Conservation (phyloP, 2,797 vertebrate genomes). For the Heterohyrax brucei region DNA sequence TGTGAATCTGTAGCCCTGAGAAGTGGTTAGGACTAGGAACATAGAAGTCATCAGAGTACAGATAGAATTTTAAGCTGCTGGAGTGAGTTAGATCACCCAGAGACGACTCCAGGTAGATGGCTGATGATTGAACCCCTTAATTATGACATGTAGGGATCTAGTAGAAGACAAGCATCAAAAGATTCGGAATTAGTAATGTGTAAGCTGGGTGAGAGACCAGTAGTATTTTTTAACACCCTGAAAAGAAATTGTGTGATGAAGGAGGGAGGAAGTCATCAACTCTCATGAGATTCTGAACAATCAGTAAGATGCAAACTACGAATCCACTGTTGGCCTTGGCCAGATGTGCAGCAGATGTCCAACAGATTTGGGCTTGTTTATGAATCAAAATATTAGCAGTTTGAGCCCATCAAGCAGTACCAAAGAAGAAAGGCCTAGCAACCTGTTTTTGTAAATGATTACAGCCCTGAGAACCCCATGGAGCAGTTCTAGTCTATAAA, state of each 20-base stretch:
- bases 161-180: not conserved
- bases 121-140: too few relatives aligned
- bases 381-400: too few relatives aligned
- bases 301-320: not conserved
- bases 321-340: not conserved
- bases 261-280: not conserved
- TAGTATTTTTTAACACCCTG: too few relatives aligned
- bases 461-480: too few relatives aligned
- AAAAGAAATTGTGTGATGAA: not conserved
- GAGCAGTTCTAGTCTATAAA: too few relatives aligned
- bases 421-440: too few relatives aligned
- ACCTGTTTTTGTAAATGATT: too few relatives aligned
- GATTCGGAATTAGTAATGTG: not conserved
- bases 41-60: not conserved
- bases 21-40: not conserved
- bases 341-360: accelerated
- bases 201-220: not conserved
- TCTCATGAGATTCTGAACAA: too few relatives aligned
- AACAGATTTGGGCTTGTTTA: too few relatives aligned
- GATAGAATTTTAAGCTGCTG: not conserved
- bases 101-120: too few relatives aligned
- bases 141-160: too few relatives aligned
- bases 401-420: too few relatives aligned
- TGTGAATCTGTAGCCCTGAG: not conserved
- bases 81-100: not conserved